Evolutionary conservation across 1,140 invertebrate species (phyloP).

Genomic region (Bombus turneri): DNA sequence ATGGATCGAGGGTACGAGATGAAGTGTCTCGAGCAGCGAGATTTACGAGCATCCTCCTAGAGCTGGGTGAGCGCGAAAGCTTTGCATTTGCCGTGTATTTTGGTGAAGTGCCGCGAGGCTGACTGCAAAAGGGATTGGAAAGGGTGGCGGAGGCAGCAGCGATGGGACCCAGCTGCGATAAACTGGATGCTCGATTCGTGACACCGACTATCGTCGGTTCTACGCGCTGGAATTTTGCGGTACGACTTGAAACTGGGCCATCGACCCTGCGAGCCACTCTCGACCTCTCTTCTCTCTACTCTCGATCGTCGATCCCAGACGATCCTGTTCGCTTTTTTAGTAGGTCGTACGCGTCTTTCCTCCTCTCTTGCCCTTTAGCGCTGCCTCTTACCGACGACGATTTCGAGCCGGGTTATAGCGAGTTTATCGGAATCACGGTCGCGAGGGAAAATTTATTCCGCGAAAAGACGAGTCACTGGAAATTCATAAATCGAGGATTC

Average conservation of each 20-base stretch:
- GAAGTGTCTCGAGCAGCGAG: slow-evolving; percentile 58
- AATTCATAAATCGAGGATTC: slow-evolving; percentile 46
- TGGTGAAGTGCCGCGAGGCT: slow-evolving; percentile 28
- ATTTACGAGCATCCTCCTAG: slow-evolving; percentile 61
- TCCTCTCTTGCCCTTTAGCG: too few relatives aligned
- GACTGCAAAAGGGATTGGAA: slow-evolving; percentile 29
- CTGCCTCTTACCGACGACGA: not conserved
- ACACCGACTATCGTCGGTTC: not conserved
- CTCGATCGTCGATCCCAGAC: slow-evolving; percentile 4
- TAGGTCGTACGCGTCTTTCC: too few relatives aligned
- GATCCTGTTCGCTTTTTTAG: not conserved
- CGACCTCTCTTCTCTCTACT: not conserved
- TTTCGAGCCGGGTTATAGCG: slow-evolving; percentile 22
- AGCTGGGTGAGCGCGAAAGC: slow-evolving; percentile 49
- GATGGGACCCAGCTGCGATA: slow-evolving; percentile 62
- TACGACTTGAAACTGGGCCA: slow-evolving; percentile 25
- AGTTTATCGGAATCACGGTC: slow-evolving; percentile 44
- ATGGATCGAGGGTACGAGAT: slow-evolving; percentile 32
- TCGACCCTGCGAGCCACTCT: not conserved
- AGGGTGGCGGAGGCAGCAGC: not conserved
- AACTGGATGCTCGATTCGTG: slow-evolving; percentile 56
- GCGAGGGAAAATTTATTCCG: slow-evolving; percentile 40
- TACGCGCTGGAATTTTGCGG: not conserved
- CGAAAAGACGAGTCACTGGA: slow-evolving; percentile 43
- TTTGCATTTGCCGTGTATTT: slow-evolving; percentile 57